Base-by-base conservation (phyloP, 2,888 invertebrate species). In the Theodoxus fluviatilis region DNA sequence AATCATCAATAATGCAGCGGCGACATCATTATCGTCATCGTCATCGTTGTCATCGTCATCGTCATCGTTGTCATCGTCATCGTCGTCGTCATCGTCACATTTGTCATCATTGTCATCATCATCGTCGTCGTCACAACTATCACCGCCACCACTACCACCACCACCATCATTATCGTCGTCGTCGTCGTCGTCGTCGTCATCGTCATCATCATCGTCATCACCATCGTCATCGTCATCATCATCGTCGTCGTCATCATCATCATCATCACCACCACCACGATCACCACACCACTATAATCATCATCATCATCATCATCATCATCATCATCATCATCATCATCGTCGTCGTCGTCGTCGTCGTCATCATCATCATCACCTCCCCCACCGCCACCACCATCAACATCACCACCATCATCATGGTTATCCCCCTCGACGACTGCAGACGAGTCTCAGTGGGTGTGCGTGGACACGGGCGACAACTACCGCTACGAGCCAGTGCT, bases 21-120 rank as follows among this genome's bases (percentile, higher is more conserved):
- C 59, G 35, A 15, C 59, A 59, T 59, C 33, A 59, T 59, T 35
- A 33, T 59, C 33, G 25, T 59, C 59, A 59, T 59, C 59, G 35
- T 33, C 59, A 59, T 33, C 59, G 35, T 33, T 35, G 35, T 59
- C 59, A 59, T 59, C 59, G 35, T 59, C 59, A 59, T 59, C 59
- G 57, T 7, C 15, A 7, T 25, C 3, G 25, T 57, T 57, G 3
- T 57, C 3, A 6, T 57, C 15, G 22, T 57, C 25, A 57, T 57
- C 7, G 6, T 18, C 52, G 18, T 52, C 52, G 3, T 52, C 52
- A 52, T 52, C 52, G n/a, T 52, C 52, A 52, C 25, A 4, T 22
- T 52, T 25, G 18, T 18, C 52, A 52, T 52, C 52, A 52, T 52
- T 25, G 25, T 52, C 52, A 18, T 52, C 52, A 43, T 43, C 43